phyloP scores from a whole-genome alignment of 23 tunicate species.

The Trididemnum clinides region DNA sequence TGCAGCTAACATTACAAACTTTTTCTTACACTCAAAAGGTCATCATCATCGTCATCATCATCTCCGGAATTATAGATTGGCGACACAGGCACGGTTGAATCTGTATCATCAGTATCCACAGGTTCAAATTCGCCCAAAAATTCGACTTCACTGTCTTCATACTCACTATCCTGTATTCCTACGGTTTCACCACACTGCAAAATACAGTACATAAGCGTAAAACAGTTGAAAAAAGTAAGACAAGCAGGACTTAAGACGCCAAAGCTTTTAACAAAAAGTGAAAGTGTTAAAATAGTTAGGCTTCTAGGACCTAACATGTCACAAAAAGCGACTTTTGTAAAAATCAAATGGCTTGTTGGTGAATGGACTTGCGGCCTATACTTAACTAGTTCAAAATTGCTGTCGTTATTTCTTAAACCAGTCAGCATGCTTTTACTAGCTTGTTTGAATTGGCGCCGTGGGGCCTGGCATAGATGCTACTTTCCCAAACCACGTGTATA shows the following conservation, averaged over 20 bases:
- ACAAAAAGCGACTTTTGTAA: not conserved
- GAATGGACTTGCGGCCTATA: too few species aligned
- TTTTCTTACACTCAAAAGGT: not conserved
- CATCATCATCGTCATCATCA: conserved; percentile 6
- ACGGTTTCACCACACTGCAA: conserved; percentile 52
- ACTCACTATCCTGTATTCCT: conserved; percentile 51
- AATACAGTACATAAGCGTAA: not conserved
- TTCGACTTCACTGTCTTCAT: conserved; percentile 46
- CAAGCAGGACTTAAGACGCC: too few species aligned
- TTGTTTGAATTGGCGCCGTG: too few species aligned
- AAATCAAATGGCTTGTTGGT: too few species aligned
- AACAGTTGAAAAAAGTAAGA: not conserved
- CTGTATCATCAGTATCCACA: conserved; percentile 22
- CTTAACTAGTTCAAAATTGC: too few species aligned
- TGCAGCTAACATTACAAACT: not conserved
- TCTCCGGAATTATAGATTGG: too few species aligned
- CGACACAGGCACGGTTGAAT: conserved; percentile 48
- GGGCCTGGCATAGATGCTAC: too few species aligned
- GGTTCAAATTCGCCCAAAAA: conserved; percentile 57
- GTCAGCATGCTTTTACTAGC: too few species aligned
- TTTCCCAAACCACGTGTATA: too few species aligned
- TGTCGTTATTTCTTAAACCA: too few species aligned
- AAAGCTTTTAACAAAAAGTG: too few species aligned
- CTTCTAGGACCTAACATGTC: not conserved
- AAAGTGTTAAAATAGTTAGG: too few species aligned